phyloP scores from a whole-genome alignment of 2,113 vertebrate species.

The Ageneiosus marmoratus region DNA sequence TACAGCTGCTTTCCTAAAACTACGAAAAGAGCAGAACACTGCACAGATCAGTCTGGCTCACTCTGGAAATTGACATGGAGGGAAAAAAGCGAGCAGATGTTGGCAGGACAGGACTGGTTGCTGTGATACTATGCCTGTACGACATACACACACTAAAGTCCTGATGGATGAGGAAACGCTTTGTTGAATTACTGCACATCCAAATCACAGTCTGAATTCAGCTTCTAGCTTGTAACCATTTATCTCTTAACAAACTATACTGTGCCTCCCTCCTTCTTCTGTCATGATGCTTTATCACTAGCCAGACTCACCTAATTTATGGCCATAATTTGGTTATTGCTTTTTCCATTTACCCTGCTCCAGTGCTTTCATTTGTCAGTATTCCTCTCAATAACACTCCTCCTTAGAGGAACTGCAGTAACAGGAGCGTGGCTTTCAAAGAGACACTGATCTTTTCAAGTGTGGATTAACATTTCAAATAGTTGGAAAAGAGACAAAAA shows the following conservation, averaged over 20 bases:
- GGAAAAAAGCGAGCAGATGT: constrained; percentile 2
- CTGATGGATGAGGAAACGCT: constrained; percentile 14
- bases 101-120: neutral
- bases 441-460: constrained; percentile 1
- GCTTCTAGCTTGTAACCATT: constrained; percentile 25
- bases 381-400: neutral
- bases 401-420: constrained; percentile 3
- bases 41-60: neutral
- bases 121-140: neutral
- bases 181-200: constrained; percentile 12
- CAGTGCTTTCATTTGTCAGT: constrained; percentile 19
- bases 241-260: constrained; percentile 28
- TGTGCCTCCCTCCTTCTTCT: neutral
- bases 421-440: neutral
- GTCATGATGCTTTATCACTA: neutral
- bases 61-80: constrained; percentile 3
- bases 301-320: constrained; percentile 30
- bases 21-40: neutral
- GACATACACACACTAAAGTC: neutral
- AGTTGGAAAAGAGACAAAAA: constrained; percentile 2
- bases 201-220: constrained; percentile 10
- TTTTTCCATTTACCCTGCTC: constrained; percentile 7
- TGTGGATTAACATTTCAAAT: constrained; percentile 21
- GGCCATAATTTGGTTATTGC: constrained; percentile 39
- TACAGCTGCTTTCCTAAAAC: neutral